Base-by-base conservation (phyloP, 2,888 invertebrate genomes). In the Micropterix aruncella region DNA sequence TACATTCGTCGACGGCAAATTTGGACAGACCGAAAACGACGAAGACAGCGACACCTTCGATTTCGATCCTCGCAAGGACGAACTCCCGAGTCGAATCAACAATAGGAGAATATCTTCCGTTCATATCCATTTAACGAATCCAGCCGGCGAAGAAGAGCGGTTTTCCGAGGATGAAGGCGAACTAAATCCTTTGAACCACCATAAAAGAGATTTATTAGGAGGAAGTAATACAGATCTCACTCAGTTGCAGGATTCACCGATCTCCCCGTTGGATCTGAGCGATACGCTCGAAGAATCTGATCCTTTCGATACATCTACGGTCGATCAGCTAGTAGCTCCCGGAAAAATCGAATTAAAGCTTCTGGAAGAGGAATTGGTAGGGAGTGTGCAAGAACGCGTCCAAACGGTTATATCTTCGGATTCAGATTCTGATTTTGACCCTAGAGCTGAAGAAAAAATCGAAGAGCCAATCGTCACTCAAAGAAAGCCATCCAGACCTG, bases 261-360 rank as follows among this genome's bases (percentile, higher is more conserved):
- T 84, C 43, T 70, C 75, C 48, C 85, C 85, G 17, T 62, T 73
- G 16, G 65, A 70, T 39, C 69, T 75, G 7, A 73, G 74, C 47
- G 61, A 65, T 45, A 59, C 61, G 39, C 60, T 72, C 46, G 80
- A 76, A 43, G 75, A 77, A 54, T 77, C 80, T 44, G 91, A 91
- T 65, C 91, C 91, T 0, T 91, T 92, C 55, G 91, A 91, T 56
- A 91, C 91, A 1, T 87, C 89, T 1, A 75, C 78, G 19, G 77
- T 87, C 2, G 78, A 79, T 54, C 73, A 74, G 43, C 73, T 83
- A 27, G 76, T 81, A 39, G 79, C 81, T 44, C 86, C 88, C 0
- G 87, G 87, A 37, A 80, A 77, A 60, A 77, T 82, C 3, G 89
- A 90, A 62, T 59, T 89, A 2, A 85, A 86, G 58, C 76, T 83